Conservation (phyloP, 2,888 invertebrate genomes). For the Meloe dianella region DNA sequence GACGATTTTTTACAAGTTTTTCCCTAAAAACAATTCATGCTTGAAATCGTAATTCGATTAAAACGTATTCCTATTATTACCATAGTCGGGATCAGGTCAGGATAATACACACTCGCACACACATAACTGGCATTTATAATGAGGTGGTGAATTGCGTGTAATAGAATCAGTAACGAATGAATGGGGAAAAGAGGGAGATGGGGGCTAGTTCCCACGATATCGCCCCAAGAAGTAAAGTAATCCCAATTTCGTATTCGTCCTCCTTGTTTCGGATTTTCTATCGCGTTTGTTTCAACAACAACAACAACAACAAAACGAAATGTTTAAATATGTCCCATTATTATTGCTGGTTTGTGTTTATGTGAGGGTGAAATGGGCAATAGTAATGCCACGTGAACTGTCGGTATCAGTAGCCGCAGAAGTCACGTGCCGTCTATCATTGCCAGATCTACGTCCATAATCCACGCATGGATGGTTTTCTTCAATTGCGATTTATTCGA, state of each 20-base stretch:
- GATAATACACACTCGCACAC: neutral
- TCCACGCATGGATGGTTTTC: slow-evolving; percentile 32
- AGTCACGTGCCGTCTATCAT: slow-evolving; percentile 56
- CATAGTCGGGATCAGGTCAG: neutral
- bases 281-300: slow-evolving; percentile 2
- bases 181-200: slow-evolving; percentile 6
- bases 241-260: slow-evolving; percentile 20
- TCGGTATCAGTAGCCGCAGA: slow-evolving; percentile 58
- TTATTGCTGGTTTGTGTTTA: neutral
- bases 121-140: slow-evolving; percentile 32
- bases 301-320: neutral
- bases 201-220: slow-evolving; percentile 48
- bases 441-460: slow-evolving; percentile 52
- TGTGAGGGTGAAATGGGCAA: slow-evolving; percentile 19
- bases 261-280: slow-evolving; percentile 19
- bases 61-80: slow-evolving; percentile 22
- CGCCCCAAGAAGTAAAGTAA: slow-evolving; percentile 34
- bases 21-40: neutral
- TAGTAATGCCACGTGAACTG: slow-evolving; percentile 54
- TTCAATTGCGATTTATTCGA: slow-evolving; percentile 15
- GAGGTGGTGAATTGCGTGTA: slow-evolving; percentile 44
- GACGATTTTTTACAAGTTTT: neutral
- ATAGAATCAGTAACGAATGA: slow-evolving; percentile 19
- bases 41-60: slow-evolving; percentile 25
- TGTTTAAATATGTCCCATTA: slow-evolving; percentile 7